A percentile compares a stretch with the other conserved stretches of the same genome.
phyloP scores from a whole-genome alignment of 1,140 invertebrate species.

The Drosophila obscura region DNA sequence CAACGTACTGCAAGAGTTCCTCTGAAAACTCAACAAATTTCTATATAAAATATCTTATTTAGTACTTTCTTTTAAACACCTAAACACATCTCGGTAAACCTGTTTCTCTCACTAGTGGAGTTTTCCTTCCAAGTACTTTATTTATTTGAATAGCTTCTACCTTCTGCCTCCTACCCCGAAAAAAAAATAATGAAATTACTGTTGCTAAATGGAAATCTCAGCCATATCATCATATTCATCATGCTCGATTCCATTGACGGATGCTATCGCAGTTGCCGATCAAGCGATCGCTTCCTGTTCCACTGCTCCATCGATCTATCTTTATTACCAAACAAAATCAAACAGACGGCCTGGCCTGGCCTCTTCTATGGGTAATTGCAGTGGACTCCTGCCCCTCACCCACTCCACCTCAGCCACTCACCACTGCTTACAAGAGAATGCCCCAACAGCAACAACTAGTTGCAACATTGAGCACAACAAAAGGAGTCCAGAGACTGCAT shows the following conservation, averaged over 20 bases:
- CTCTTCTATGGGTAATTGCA: conserved; percentile 43
- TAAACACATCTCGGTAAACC: no score
- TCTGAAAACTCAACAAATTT: no score
- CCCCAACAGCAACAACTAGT: conserved; percentile 36
- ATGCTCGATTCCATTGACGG: conserved; percentile 19
- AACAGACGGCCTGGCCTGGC: conserved; percentile 50
- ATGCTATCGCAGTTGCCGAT: conserved; percentile 25
- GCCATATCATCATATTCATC: conserved; percentile 20
- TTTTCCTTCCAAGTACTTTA: not conserved
- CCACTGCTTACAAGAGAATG: conserved; percentile 52
- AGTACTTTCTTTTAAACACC: not conserved
- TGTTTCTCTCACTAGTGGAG: no score
- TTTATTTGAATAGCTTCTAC: not conserved
- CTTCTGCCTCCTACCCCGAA: not conserved
- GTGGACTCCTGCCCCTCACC: not conserved
- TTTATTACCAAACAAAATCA: conserved; percentile 53
- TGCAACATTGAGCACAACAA: conserved; percentile 55
- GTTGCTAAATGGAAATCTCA: not conserved
- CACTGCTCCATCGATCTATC: conserved; percentile 46
- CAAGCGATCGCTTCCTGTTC: conserved; percentile 28
- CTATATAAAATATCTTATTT: not conserved
- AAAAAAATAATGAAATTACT: conserved; percentile 39
- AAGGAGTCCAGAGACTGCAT: conserved; percentile 54
- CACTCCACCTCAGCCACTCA: not conserved
- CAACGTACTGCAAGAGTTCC: no score